Percentiles rank a stretch among this genome's conserved stretches.
These are phyloP conservation scores for Norana najaformis DNA, from an alignment of 2,888 invertebrate species.

Conservation along the genomic window DNA sequence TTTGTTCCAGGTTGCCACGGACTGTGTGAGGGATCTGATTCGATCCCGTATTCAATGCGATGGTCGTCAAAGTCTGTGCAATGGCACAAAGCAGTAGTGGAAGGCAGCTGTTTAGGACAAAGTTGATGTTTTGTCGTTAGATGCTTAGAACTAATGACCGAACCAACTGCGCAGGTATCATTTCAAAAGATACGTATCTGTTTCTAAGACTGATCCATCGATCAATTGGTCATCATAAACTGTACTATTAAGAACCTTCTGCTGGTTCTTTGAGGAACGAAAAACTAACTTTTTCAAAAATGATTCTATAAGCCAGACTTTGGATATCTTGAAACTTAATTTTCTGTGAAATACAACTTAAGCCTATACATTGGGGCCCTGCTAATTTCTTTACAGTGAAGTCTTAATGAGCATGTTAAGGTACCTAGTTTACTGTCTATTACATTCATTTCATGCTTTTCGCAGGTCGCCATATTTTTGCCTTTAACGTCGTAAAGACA, in stretches of 20 bases:
- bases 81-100: background rate
- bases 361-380: no score
- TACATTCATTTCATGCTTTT: background rate
- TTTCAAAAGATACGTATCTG: no score
- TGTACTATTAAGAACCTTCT: background rate
- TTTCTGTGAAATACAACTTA: background rate
- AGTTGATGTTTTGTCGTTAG: background rate
- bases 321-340: background rate
- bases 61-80: background rate
- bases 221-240: background rate
- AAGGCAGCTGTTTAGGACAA: background rate
- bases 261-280: background rate
- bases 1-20: background rate
- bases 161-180: no score
- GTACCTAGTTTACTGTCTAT: background rate
- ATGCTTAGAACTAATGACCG: no score
- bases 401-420: background rate
- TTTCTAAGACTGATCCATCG: background rate
- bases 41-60: background rate
- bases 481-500: background rate
- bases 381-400: no score
- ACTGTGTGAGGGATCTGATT: no score
- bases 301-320: background rate
- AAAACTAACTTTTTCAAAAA: background rate
- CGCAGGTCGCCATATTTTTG: background rate